Percentiles rank a stretch among this genome's conserved stretches.
phyloP scores from a whole-genome alignment of 2,113 vertebrate species.

The Stigmatopora argus region DNA sequence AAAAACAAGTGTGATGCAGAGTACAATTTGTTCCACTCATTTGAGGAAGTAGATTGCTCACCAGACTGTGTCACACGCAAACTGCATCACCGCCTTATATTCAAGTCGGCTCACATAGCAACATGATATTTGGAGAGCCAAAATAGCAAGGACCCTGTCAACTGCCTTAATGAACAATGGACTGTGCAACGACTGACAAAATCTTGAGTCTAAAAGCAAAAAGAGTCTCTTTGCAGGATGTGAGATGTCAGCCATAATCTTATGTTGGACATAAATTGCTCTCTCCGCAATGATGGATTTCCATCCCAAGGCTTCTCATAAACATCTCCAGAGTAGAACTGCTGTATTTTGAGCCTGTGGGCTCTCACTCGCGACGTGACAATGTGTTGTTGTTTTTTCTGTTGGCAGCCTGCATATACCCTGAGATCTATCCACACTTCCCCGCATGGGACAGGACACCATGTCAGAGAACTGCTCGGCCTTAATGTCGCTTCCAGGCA shows the following conservation, averaged over 20 bases:
- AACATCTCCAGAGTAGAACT: constrained; percentile 48
- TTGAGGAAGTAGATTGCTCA: constrained; percentile 70
- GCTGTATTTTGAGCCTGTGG: constrained; percentile 41
- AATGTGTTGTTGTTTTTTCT: constrained; percentile 58
- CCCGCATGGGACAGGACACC: constrained; percentile 37
- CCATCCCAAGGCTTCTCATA: constrained; percentile 55
- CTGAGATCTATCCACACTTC: constrained; percentile 41
- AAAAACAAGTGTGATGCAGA: constrained; percentile 20
- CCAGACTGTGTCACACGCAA: constrained; percentile 44
- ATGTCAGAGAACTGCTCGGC: constrained; percentile 53
- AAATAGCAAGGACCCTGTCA: constrained; percentile 12
- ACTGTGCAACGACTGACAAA: constrained; percentile 11
- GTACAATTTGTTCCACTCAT: constrained; percentile 61
- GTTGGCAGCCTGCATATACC: constrained; percentile 34
- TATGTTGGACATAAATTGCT: constrained; percentile 49
- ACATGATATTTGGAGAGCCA: constrained; percentile 9
- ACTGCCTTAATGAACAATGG: constrained; percentile 3
- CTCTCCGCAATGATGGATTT: constrained; percentile 59
- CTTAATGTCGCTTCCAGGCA: constrained; percentile 59
- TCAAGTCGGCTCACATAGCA: constrained; percentile 29
- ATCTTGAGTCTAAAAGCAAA: constrained; percentile 17
- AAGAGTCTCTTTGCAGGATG: constrained; percentile 26
- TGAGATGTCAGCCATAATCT: constrained; percentile 51
- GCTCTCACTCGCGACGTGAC: constrained; percentile 51
- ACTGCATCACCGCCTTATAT: constrained; percentile 5